phyloP scores from a whole-genome alignment of 2,113 vertebrate genomes.

The Arvicanthis niloticus region DNA sequence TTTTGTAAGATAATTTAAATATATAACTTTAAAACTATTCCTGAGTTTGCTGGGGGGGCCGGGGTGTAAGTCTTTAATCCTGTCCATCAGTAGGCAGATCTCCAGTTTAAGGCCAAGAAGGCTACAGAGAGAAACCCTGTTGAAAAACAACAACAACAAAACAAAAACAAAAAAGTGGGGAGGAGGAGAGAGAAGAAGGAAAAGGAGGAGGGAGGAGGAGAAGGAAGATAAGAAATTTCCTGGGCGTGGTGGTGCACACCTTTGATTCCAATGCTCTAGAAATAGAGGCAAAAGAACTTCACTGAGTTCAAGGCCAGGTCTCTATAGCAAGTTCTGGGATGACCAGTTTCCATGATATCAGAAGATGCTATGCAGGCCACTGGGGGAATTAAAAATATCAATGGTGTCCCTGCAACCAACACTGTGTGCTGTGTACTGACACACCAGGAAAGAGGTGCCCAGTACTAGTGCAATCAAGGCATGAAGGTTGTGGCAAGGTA shows the following conservation, averaged over 20 bases:
- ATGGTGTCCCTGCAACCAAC: neutral
- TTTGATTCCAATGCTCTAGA: too few species aligned
- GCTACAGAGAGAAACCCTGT: neutral
- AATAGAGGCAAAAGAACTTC: neutral
- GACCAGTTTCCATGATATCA: neutral
- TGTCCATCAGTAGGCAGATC: neutral
- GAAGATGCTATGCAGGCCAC: neutral
- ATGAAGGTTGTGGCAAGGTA: neutral
- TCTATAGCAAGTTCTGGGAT: neutral
- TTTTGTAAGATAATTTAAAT: neutral
- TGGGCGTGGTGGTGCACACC: too few species aligned
- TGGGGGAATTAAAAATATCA: neutral
- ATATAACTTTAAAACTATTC: neutral
- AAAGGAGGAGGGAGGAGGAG: too few species aligned
- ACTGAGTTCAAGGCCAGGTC: neutral
- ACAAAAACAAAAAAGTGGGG: neutral
- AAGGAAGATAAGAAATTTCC: too few species aligned
- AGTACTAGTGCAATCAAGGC: too few species aligned
- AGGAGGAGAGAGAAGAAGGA: too few species aligned
- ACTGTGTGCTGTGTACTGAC: neutral
- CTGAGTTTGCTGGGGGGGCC: neutral
- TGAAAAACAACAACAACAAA: neutral
- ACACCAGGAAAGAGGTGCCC: neutral
- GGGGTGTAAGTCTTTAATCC: neutral
- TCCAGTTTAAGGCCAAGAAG: neutral